Percentiles rank a stretch among this genome's conserved stretches.
Conservation (phyloP, 2,113 vertebrate genomes). For the Emydocephalus ijimae region DNA sequence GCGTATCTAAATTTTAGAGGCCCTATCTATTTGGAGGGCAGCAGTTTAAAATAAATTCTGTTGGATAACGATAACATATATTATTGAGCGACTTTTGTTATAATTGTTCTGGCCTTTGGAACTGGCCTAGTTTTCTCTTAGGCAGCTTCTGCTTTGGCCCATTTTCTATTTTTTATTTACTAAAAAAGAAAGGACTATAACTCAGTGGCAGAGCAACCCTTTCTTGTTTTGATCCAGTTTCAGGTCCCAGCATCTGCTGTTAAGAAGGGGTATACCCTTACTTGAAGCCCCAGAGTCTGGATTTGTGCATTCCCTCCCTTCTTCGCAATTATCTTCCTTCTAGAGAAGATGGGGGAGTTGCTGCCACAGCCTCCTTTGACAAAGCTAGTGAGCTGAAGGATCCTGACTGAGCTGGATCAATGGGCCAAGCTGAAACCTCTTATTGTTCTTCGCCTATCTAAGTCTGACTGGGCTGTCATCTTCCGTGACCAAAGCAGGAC, state of each 20-base stretch:
- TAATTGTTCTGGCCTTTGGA: background rate
- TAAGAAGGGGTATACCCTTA: background rate
- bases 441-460: background rate
- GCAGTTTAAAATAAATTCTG: background rate
- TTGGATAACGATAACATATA: background rate
- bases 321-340: background rate
- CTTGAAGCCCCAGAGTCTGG: background rate
- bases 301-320: background rate
- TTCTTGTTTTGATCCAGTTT: background rate
- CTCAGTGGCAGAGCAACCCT: background rate
- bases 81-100: background rate
- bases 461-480: background rate
- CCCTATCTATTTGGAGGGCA: background rate
- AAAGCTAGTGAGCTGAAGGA: background rate
- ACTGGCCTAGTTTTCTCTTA: background rate
- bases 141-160: background rate
- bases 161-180: background rate
- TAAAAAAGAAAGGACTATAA: background rate
- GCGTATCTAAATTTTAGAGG: background rate
- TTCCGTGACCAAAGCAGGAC: background rate
- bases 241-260: background rate
- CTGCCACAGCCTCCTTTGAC: background rate
- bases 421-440: background rate
- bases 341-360: background rate
- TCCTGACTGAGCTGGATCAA: background rate